These are phyloP conservation scores for Oxyruncus cristatus DNA, from an alignment of 2,113 vertebrate species.

Conservation along the genomic window DNA sequence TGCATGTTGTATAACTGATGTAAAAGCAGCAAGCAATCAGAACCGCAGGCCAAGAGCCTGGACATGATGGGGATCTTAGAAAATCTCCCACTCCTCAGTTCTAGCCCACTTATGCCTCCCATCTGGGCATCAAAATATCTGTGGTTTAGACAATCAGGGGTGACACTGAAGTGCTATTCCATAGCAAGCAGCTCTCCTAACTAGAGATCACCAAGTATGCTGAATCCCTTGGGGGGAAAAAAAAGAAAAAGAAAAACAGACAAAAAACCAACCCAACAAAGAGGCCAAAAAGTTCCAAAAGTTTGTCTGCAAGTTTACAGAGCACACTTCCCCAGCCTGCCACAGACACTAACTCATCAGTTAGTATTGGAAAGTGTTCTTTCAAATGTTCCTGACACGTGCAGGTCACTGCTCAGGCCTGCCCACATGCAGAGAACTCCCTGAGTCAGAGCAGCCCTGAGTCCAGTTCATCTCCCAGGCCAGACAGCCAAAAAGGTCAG, in stretches of 20 bases:
- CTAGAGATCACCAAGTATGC: not conserved
- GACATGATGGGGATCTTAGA: not conserved
- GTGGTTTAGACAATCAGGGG: not conserved
- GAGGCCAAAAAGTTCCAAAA: not conserved
- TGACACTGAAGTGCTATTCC: not conserved
- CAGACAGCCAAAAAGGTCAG: not conserved
- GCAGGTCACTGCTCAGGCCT: not conserved
- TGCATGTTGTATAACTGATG: not conserved
- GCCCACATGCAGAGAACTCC: not conserved
- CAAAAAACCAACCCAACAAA: not conserved
- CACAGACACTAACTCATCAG: not conserved
- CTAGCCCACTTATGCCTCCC: not conserved
- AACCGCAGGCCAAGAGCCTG: not conserved
- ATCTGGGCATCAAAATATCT: not conserved
- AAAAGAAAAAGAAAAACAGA: not conserved
- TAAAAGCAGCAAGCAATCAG: not conserved
- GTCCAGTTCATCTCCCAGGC: not conserved
- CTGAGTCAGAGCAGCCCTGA: not conserved
- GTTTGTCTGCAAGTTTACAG: not conserved
- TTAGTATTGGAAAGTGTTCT: not conserved
- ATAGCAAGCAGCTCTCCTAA: not conserved
- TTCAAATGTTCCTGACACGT: not conserved
- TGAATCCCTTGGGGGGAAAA: not conserved
- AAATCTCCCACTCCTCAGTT: not conserved
- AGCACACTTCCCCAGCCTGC: not conserved